Base-by-base conservation (phyloP, 2,113 vertebrate species). In the Paraplagusia blochii region DNA sequence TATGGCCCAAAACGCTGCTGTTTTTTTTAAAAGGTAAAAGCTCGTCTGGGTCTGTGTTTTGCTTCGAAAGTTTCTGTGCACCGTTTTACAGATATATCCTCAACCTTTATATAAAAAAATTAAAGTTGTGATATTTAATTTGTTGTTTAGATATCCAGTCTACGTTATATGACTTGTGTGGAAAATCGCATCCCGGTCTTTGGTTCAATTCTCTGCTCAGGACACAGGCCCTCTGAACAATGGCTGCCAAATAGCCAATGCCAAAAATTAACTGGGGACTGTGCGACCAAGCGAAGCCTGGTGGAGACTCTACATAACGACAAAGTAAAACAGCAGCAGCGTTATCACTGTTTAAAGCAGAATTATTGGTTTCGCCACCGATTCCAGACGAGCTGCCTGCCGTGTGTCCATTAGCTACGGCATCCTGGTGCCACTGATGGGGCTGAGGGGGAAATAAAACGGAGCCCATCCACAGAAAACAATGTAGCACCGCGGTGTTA, bases 211-310 rank as follows among this genome's bases (percentile, higher is more conserved):
- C 40, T 63, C 53, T 22, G 36, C 17, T 51, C 51, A 69, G 76
- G 60, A 53, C 50, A 68, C 73, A 83, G 83, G 84, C 71, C 77
- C 75, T 60, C 44, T 73, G 78, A 80, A 89, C 85, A 86, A 87
- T 87, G 84, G 87, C 84, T 85, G 73, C 81, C 77, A 81, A 86
- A 70, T 50, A 73, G 70, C 69, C 73, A 62, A 40, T 67, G 77
- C 77, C 68, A 80, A 70, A 74, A 51, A 51, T 62, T 49, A 56
- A 80, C 77, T 61, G 60, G 76, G 70, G 68, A 64, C 62, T 66
- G 51, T 38, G 61, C 15, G 77, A 59, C 35, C 52, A 59, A 72
- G 54, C 53, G 39, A 63, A 63, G 38, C 58, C 54, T 56, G 51
- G 43, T 47, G 16, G 62, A 57, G 49, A 72, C 45, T 43, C 58